Conservation (phyloP, 2,113 vertebrate species). For the Aspidoscelis tigris region DNA sequence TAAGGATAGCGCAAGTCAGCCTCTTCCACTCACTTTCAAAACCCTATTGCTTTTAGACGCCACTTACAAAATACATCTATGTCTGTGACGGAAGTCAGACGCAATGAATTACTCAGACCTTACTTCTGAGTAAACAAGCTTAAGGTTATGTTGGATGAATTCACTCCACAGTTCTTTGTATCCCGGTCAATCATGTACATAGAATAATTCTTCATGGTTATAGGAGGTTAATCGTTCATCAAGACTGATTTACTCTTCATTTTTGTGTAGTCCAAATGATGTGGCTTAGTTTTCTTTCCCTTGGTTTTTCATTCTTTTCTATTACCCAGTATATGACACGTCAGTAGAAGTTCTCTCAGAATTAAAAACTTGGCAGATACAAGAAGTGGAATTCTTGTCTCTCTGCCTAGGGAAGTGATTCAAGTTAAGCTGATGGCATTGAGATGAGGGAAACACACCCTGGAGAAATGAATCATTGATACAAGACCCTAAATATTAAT, state of each 20-base stretch:
- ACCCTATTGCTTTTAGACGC: background rate
- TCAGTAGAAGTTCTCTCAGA: background rate
- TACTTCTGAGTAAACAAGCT: background rate
- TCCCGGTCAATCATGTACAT: background rate
- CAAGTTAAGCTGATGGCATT: constrained; percentile 42
- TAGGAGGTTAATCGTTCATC: background rate
- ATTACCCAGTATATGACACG: background rate
- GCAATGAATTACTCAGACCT: background rate
- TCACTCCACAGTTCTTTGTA: background rate
- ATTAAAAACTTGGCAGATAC: constrained; percentile 5
- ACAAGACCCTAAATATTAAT: constrained; percentile 68
- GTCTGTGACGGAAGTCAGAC: background rate
- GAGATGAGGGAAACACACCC: constrained; percentile 62
- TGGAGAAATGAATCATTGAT: constrained; percentile 70
- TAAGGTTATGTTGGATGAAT: background rate
- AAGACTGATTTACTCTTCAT: background rate
- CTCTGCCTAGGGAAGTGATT: constrained; percentile 43
- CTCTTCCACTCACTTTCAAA: too few species aligned
- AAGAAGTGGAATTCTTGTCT: constrained; percentile 39
- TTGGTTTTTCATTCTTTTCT: background rate
- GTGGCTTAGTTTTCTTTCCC: background rate
- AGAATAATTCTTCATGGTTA: background rate
- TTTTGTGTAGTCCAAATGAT: background rate
- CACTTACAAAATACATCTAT: background rate
- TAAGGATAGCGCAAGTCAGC: too few species aligned